Evolutionary conservation across 2,888 invertebrate genomes (phyloP).

Genomic region (Plutella xylostella): DNA sequence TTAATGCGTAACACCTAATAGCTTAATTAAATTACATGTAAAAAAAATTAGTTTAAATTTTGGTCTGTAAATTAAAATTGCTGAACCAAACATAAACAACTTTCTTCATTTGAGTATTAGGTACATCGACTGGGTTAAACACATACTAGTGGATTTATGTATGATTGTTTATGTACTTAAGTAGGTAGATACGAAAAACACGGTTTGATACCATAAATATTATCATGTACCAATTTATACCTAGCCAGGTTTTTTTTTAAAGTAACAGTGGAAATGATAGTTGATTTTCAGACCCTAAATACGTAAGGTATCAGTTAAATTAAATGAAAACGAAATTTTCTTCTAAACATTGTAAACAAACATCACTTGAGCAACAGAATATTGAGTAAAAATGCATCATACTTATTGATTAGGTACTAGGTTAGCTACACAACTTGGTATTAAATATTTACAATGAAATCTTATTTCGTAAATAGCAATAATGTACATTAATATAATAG

Average conservation of each 20-base stretch:
- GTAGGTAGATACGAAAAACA: not conserved
- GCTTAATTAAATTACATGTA: slow-evolving; percentile 28
- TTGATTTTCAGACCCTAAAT: too few relatives aligned
- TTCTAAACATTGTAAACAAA: not conserved
- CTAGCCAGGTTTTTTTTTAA: too few relatives aligned
- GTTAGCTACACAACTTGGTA: not conserved
- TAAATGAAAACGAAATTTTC: not conserved
- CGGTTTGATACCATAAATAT: not conserved
- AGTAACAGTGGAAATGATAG: too few relatives aligned
- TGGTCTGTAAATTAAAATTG: not conserved
- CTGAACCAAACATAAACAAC: too few relatives aligned
- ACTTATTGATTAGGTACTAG: not conserved
- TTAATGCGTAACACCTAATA: slow-evolving; percentile 36
- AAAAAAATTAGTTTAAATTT: slow-evolving; percentile 17
- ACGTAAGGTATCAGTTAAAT: too few relatives aligned
- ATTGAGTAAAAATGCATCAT: slow-evolving; percentile 2
- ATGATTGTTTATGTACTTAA: not conserved
- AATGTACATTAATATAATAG: slow-evolving; percentile 41
- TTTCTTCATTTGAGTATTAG: not conserved
- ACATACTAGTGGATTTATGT: not conserved
- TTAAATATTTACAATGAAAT: slow-evolving; percentile 54
- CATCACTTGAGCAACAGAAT: not conserved
- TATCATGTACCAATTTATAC: not conserved
- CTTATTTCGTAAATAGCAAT: slow-evolving; percentile 48
- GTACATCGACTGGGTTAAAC: not conserved